Conservation (phyloP, 2,888 invertebrate genomes). For the Phania funesta region DNA sequence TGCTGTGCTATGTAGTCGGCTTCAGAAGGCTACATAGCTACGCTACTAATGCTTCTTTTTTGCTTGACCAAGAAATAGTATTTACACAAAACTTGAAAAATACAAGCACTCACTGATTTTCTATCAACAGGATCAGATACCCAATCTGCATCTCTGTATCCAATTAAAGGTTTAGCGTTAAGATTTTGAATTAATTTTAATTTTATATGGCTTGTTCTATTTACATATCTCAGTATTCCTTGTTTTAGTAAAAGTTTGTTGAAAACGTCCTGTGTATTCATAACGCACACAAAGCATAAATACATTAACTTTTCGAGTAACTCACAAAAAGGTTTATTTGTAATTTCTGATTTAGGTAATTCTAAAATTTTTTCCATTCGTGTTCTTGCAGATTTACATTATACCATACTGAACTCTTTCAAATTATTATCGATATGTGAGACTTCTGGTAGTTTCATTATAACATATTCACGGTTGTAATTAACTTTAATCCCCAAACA, state of each 20-base stretch:
- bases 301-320: neutral
- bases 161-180: neutral
- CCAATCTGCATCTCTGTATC: neutral
- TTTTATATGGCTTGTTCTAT: neutral
- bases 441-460: too few species aligned
- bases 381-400: neutral
- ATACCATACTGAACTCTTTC: neutral
- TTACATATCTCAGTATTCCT: neutral
- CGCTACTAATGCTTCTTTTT: too few species aligned
- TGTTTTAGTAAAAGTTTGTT: too few species aligned
- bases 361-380: neutral
- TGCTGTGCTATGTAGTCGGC: too few species aligned
- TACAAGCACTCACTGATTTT: neutral
- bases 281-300: too few species aligned
- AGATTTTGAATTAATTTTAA: neutral
- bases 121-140: neutral
- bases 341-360: neutral
- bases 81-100: too few species aligned
- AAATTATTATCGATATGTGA: neutral
- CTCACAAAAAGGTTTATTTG: neutral
- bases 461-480: neutral
- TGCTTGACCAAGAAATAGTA: too few species aligned
- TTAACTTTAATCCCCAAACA: neutral
- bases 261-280: too few species aligned
- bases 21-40: too few species aligned